phyloP scores from a whole-genome alignment of 2,888 invertebrate species.

The Drosophila histrio region DNA sequence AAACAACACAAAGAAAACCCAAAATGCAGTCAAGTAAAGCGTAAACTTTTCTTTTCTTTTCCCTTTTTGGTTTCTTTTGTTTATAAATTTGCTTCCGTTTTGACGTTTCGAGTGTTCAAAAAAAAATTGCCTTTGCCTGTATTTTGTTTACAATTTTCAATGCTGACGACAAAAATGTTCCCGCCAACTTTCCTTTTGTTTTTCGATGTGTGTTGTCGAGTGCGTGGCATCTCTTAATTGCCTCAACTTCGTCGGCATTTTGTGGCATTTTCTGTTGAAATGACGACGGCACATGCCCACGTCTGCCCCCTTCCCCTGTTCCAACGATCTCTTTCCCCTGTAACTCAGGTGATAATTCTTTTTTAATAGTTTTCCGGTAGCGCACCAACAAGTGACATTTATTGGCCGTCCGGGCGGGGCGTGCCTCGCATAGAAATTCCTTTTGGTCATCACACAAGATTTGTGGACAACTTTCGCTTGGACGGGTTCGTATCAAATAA shows the following conservation, averaged over 20 bases:
- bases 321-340: not conserved
- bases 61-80: slow-evolving; percentile 38
- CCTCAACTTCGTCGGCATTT: slow-evolving; percentile 42
- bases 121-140: slow-evolving; percentile 31
- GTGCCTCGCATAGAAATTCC: slow-evolving; percentile 62
- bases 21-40: slow-evolving; percentile 35
- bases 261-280: slow-evolving; percentile 32
- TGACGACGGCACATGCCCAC: slow-evolving; percentile 18
- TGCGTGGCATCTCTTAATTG: slow-evolving; percentile 56
- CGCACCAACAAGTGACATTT: slow-evolving; percentile 76
- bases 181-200: slow-evolving; percentile 33
- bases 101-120: slow-evolving; percentile 26
- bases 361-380: slow-evolving; percentile 80
- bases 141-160: slow-evolving; percentile 41
- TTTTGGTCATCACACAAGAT: slow-evolving; percentile 25
- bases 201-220: slow-evolving; percentile 1
- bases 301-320: not conserved
- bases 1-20: slow-evolving; percentile 8
- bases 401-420: slow-evolving; percentile 48
- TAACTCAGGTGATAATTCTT: slow-evolving; percentile 71
- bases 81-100: slow-evolving; percentile 51
- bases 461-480: slow-evolving; percentile 61
- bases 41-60: slow-evolving; percentile 48
- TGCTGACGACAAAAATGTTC: slow-evolving; percentile 24
- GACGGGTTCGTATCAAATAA: slow-evolving; percentile 31